Base-by-base conservation (phyloP, 2,113 vertebrate genomes). In the Myrmecobius fasciatus region DNA sequence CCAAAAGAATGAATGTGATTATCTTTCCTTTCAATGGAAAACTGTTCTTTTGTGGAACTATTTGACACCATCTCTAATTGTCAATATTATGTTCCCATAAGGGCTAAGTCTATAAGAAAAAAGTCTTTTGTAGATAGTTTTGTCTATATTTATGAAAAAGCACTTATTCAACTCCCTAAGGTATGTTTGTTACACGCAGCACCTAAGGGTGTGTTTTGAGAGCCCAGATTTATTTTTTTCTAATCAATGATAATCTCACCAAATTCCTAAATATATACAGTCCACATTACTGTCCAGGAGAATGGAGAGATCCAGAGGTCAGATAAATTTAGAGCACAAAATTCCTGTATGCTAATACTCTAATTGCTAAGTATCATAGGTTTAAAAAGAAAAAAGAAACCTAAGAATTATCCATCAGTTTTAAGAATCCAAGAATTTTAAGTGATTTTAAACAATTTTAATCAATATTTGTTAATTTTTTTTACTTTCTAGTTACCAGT, bases 381-480 rank as follows among this genome's bases (percentile, higher is more conserved):
- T 2, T 4, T 43, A 83, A 83, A 75, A 24, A 2, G 2, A 83
- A 83, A 75, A 83, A 43, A 20, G 22, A 43, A 83, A 83, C 6
- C 43, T n/a, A 43, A 83, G 36, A 75, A 75, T 75, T 75, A 31
- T 67, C 17, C 17, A 17, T 75, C 31, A 75, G 20, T 83, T 83
- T 24, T 10, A 83, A 83, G 67, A 83, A 83, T 83, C 7, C 67
- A 83, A 94, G 48, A 28, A 94, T 95, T 90, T 67, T 47, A 6
- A 91, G 10, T 93, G 88, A 94, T 96, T 93, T 91, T 91, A 96
- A 95, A 90, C 52, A 95, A 97, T 52, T 67, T 11, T 95, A 95
- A 95, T 96, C 52, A 93, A 53, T 92, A 26, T 94, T 93, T 92
- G 53, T 96, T 92, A 98, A 92, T 96, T 94, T 97, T 97, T 97